phyloP scores from a whole-genome alignment of 2,113 vertebrate species.

The Equus przewalskii region DNA sequence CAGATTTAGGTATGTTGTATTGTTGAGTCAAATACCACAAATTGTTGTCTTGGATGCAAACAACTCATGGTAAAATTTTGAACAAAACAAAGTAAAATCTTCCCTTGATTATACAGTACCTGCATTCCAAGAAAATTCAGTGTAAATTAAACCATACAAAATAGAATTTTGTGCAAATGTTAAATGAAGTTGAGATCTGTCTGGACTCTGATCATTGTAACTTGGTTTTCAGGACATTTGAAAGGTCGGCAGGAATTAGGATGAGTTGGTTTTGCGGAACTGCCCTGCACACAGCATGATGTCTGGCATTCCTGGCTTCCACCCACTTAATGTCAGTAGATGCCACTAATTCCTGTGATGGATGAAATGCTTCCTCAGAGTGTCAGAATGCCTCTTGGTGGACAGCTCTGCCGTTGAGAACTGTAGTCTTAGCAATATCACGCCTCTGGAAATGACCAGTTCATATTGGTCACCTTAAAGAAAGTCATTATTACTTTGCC shows the following conservation, averaged over 20 bases:
- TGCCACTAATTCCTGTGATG: not conserved
- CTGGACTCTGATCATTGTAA: not conserved
- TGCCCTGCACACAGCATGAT: accelerated
- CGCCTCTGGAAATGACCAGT: not conserved
- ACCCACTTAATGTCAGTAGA: not conserved
- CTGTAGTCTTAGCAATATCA: not conserved
- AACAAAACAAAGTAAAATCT: not conserved
- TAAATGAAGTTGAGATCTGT: not conserved
- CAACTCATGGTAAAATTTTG: not conserved
- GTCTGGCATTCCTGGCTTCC: accelerated
- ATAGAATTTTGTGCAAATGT: not conserved
- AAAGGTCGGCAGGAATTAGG: not conserved
- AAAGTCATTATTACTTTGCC: not conserved
- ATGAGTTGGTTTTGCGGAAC: not conserved
- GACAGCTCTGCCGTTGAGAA: not conserved
- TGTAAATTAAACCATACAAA: not conserved
- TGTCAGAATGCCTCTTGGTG: not conserved
- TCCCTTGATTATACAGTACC: not conserved
- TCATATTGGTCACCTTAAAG: not conserved
- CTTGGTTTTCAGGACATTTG: not conserved
- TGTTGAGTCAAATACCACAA: not conserved
- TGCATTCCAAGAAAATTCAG: not conserved
- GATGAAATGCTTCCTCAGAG: not conserved
- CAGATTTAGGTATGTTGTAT: not conserved
- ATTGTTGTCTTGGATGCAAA: not conserved